phyloP scores from a whole-genome alignment of 2,888 invertebrate species.

The Platynereis dumerilii region DNA sequence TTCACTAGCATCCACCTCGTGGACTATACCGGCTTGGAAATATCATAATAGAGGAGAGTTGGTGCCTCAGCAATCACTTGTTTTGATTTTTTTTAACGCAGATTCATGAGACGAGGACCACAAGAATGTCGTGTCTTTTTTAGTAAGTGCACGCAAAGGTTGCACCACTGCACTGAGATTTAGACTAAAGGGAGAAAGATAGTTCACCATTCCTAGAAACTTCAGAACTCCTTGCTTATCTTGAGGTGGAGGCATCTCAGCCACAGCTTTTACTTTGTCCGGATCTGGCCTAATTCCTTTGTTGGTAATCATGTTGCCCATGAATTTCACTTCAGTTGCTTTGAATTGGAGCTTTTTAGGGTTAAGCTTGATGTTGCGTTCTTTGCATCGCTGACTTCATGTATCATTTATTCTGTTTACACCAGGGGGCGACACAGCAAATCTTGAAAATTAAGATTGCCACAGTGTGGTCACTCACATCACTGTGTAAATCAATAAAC shows the following conservation, averaged over 20 bases:
- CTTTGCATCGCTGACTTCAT: background rate
- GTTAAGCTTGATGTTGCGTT: slow-evolving; percentile 10
- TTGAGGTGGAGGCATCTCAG: slow-evolving; percentile 19
- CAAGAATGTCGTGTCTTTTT: slow-evolving; percentile 5
- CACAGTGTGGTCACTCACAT: too few species aligned
- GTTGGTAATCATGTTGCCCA: slow-evolving; percentile 8
- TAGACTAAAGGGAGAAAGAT: slow-evolving; percentile 12
- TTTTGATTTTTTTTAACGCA: slow-evolving; percentile 17
- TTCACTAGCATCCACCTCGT: slow-evolving; percentile 20
- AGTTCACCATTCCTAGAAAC: slow-evolving; percentile 24
- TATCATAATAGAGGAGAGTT: slow-evolving; percentile 18
- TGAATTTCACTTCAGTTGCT: slow-evolving; percentile 7
- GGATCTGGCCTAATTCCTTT: slow-evolving; percentile 18
- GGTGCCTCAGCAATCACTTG: slow-evolving; percentile 15
- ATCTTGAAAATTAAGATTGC: too few species aligned
- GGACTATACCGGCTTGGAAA: background rate
- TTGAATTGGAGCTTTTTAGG: slow-evolving; percentile 10
- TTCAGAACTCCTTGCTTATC: slow-evolving; percentile 10
- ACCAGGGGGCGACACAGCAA: too few species aligned
- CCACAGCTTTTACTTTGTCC: slow-evolving; percentile 15
- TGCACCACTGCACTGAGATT: background rate
- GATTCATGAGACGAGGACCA: slow-evolving; percentile 16
- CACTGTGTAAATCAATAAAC: too few species aligned
- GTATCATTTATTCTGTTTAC: too few species aligned
- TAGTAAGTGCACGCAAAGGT: slow-evolving; percentile 15